Percentiles rank a stretch among this genome's conserved stretches.
Conservation (phyloP, 2,888 invertebrate species). For the Lasioglossum zephyrum region DNA sequence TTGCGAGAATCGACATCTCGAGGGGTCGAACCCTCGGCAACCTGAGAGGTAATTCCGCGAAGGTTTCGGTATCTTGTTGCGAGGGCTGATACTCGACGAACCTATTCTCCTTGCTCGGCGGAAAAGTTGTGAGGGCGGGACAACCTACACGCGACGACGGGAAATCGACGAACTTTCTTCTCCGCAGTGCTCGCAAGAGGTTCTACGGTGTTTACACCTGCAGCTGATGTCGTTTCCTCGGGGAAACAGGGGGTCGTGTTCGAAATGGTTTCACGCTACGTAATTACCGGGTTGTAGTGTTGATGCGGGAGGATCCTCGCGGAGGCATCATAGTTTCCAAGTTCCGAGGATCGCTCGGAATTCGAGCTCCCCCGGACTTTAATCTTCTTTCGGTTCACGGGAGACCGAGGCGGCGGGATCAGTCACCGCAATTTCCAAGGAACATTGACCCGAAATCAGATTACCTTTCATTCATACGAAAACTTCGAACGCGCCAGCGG, state of each 20-base stretch:
- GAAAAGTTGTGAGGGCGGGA: slow-evolving; percentile 4
- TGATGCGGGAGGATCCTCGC: slow-evolving; percentile 61
- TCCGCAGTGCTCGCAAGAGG: neutral
- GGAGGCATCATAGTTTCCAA: slow-evolving; percentile 59
- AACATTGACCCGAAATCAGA: slow-evolving; percentile 61
- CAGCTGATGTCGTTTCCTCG: neutral
- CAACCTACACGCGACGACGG: slow-evolving; percentile 2
- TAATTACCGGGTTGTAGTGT: slow-evolving; percentile 37
- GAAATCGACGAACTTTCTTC: neutral
- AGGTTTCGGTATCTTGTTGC: slow-evolving; percentile 75
- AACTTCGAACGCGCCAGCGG: slow-evolving; percentile 32
- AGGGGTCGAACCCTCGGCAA: slow-evolving; percentile 71
- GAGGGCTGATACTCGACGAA: slow-evolving; percentile 18
- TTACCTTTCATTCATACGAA: slow-evolving; percentile 59
- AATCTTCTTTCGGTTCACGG: slow-evolving; percentile 66
- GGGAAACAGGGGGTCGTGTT: neutral
- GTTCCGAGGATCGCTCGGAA: slow-evolving; percentile 65
- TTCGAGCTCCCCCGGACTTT: slow-evolving; percentile 54
- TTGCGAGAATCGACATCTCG: slow-evolving; percentile 63
- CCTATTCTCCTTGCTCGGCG: neutral
- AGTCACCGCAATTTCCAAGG: slow-evolving; percentile 63
- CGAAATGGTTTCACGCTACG: slow-evolving; percentile 18
- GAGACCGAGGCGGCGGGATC: slow-evolving; percentile 48
- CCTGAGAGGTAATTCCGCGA: slow-evolving; percentile 69
- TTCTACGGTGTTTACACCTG: neutral